phyloP scores from a whole-genome alignment of 2,113 vertebrate species.

The Orientallactaga bullata region DNA sequence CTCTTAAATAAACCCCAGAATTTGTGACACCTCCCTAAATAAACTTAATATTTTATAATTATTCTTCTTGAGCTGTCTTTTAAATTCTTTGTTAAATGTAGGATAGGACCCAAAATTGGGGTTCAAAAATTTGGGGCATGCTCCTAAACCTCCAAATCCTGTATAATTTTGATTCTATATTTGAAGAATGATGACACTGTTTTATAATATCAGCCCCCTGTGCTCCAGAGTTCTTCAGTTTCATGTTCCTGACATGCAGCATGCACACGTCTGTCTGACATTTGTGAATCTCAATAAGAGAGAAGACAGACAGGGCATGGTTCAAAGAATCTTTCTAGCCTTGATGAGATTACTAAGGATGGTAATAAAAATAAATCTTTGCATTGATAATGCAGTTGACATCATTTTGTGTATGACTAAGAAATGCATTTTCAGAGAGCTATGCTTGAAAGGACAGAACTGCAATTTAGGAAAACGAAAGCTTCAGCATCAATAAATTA shows the following conservation, averaged over 20 bases:
- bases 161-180: not conserved
- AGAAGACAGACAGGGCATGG: not conserved
- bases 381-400: conserved; percentile 56
- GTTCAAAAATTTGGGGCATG: no score
- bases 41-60: no score
- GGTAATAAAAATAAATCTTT: conserved; percentile 67
- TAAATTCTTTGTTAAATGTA: no score
- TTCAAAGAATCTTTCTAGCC: conserved; percentile 33
- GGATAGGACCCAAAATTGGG: no score
- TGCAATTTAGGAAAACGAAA: conserved; percentile 80
- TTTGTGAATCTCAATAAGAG: not conserved
- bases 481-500: conserved; percentile 75
- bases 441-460: conserved; percentile 83
- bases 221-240: not conserved
- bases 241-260: not conserved
- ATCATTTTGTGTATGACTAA: conserved; percentile 64
- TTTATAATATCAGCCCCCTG: not conserved
- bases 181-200: not conserved
- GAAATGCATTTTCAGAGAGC: conserved; percentile 78
- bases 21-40: no score
- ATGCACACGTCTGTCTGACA: not conserved
- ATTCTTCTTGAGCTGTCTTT: no score
- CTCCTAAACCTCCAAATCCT: no score
- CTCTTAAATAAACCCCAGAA: no score
- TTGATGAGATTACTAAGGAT: conserved; percentile 59